Evolutionary conservation across 2,797 vertebrate species (phyloP), one percentile per base, ranked within the genome.

Genomic region (Simalia tracyae): DNA sequence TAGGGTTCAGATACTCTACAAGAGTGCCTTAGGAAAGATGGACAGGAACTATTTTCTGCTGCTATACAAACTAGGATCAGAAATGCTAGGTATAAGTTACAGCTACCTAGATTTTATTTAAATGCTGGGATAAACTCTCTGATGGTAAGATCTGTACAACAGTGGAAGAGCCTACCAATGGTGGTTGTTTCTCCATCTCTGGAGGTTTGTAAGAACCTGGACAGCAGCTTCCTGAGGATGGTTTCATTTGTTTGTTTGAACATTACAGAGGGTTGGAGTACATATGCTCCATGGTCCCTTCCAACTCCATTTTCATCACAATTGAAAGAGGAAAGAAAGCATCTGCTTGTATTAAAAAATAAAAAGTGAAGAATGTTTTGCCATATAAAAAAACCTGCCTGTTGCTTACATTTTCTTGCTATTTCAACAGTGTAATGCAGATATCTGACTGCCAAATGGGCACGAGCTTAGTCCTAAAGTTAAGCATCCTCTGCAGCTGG

Each of bases 311-410:
- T 15, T 76, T 42, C 68, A 87, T 17, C 88, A 72, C 86, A 86
- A 57, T 85, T 92, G 85, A 88, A 93, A 56, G 31, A 94, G 92
- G 89, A 86, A 92, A 84, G 88, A 93, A 91, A 94, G 81, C 92
- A 94, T 93, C 91, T 95, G 15, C 15, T 93, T 94, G 92, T 76
- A 31, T 90, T 87, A 93, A 92, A 28, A 95, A 59, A 56, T 61
- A 94, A 60, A 3, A 36, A 93, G 15, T 14, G 2, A 59, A 59
- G 10, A 42, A n/a, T 85, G 9, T 57, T 89, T 87, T 91, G 9
- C n/a, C 28, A 61, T 61, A n/a, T 84, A 61, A 50, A 28, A 28
- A 42, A 63, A 46, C 24, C 50, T 60, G 2, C 19, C 50, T 15
- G 24, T 66, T 59, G 10, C 22, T 89, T 10, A 76, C 22, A 4